These are phyloP conservation scores for Notarius lentiginosus DNA, from an alignment of 2,113 vertebrate species.

Conservation along the genomic window DNA sequence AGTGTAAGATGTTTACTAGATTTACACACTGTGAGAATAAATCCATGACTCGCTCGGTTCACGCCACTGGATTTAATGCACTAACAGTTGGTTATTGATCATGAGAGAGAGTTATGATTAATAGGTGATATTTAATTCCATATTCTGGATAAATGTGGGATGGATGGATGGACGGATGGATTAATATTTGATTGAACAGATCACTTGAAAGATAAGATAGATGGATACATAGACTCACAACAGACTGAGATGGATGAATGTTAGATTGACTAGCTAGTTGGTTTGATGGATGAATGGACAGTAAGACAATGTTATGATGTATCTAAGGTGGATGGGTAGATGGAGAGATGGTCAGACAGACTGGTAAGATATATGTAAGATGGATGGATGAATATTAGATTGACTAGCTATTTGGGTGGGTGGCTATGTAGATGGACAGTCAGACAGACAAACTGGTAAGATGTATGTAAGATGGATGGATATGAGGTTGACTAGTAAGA, in stretches of 20 bases:
- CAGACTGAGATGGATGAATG: not conserved
- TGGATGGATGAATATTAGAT: too few relatives aligned
- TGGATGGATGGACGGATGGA: not conserved
- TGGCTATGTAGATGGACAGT: too few relatives aligned
- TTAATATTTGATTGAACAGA: not conserved
- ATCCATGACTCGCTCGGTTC: not conserved
- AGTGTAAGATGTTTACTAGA: conserved; percentile 42
- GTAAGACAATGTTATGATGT: too few relatives aligned
- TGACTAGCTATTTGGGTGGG: too few relatives aligned
- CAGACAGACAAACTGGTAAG: too few relatives aligned
- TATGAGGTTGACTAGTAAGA: too few relatives aligned
- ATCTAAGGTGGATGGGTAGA: too few relatives aligned
- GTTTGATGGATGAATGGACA: not conserved
- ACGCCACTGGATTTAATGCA: not conserved
- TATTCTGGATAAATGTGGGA: not conserved
- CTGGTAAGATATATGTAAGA: too few relatives aligned
- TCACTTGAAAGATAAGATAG: not conserved
- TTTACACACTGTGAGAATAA: conserved; percentile 2
- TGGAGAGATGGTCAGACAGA: too few relatives aligned
- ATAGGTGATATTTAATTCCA: not conserved
- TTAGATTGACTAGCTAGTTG: too few relatives aligned
- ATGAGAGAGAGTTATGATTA: not conserved
- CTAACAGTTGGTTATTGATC: not conserved
- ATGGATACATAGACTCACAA: not conserved
- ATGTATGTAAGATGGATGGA: too few relatives aligned